phyloP scores from a whole-genome alignment of 2,113 vertebrate genomes.

The Mus spicilegus region DNA sequence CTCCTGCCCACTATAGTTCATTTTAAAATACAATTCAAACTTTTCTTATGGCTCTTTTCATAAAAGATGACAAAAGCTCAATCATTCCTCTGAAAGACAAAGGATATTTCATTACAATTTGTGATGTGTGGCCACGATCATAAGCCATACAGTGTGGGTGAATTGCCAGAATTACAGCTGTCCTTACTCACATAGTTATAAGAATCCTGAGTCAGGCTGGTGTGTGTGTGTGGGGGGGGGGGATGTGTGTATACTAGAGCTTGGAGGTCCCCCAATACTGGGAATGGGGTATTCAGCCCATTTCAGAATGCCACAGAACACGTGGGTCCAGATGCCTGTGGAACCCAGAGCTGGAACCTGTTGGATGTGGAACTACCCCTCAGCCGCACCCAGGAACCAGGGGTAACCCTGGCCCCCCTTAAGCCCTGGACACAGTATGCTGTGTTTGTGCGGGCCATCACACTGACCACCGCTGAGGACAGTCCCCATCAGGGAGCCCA shows the following conservation, averaged over 20 bases:
- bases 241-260: neutral
- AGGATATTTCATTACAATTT: neutral
- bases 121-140: neutral
- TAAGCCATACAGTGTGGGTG: neutral
- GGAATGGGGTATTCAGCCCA: slow-evolving; percentile 82
- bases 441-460: slow-evolving; percentile 89
- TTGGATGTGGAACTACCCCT: slow-evolving; percentile 88
- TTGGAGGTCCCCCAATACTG: neutral
- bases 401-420: slow-evolving; percentile 86
- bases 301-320: slow-evolving; percentile 90
- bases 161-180: neutral
- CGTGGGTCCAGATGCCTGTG: slow-evolving; percentile 88
- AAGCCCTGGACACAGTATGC: slow-evolving; percentile 92
- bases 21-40: neutral
- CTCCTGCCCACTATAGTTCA: neutral
- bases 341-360: slow-evolving; percentile 90
- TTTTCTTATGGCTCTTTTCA: neutral
- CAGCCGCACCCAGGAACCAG: slow-evolving; percentile 86
- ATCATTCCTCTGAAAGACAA: neutral
- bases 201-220: neutral
- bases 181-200: neutral
- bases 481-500: slow-evolving; percentile 89
- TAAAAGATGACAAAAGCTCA: neutral
- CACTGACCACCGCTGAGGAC: slow-evolving; percentile 88
- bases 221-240: neutral